These are phyloP conservation scores for Troides helena DNA, from an alignment of 2,888 invertebrate species.

Conservation along the genomic window DNA sequence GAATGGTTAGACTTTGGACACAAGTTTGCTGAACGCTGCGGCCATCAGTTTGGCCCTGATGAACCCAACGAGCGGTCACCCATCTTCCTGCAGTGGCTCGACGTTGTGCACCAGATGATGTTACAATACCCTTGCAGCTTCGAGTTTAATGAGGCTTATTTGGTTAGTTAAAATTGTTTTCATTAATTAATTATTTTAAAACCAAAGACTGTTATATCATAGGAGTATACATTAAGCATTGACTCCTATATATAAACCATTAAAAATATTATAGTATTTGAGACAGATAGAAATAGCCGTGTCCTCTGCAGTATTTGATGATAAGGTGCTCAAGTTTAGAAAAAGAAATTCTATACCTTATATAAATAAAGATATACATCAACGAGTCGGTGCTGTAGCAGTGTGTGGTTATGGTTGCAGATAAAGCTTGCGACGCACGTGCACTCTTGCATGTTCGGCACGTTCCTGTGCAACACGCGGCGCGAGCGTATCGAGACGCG, in stretches of 20 bases:
- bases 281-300: too few relatives aligned
- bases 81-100: slow-evolving; percentile 98
- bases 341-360: neutral
- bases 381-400: neutral
- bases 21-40: slow-evolving; percentile 98
- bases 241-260: too few relatives aligned
- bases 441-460: slow-evolving; percentile 97
- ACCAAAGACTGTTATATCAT: neutral
- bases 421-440: slow-evolving; percentile 97
- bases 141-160: slow-evolving; percentile 95
- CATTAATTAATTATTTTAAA: neutral
- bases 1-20: slow-evolving; percentile 99
- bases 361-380: neutral
- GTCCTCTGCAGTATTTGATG: too few relatives aligned
- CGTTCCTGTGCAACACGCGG: slow-evolving; percentile 94
- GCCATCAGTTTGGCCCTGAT: slow-evolving; percentile 88
- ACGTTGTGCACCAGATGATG: slow-evolving; percentile 95
- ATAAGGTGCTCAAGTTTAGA: too few relatives aligned
- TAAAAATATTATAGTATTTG: too few relatives aligned
- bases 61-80: slow-evolving; percentile 98
- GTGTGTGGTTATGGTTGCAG: slow-evolving; percentile 64
- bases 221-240: too few relatives aligned
- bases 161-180: slow-evolving; percentile 82
- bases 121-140: slow-evolving; percentile 95
- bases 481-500: slow-evolving; percentile 85